Conservation (phyloP, 2,797 vertebrate genomes). For the Clarias laeviceps region DNA sequence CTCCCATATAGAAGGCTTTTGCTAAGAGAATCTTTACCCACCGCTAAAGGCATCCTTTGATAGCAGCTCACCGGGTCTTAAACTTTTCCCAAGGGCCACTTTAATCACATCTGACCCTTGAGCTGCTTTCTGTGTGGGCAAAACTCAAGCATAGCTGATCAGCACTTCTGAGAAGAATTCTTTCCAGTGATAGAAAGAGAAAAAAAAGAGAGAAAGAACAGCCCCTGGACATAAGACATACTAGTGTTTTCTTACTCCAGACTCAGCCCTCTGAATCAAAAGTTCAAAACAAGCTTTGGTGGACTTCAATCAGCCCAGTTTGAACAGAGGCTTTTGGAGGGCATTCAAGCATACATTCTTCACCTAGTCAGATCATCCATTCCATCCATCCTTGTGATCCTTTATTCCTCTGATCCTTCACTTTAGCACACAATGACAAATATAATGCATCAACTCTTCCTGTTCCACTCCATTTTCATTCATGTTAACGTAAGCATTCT, state of each 20-base stretch:
- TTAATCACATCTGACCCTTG: conserved; percentile 49
- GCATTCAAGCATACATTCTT: conserved; percentile 53
- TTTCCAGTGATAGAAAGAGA: conserved; percentile 36
- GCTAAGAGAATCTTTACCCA: conserved; percentile 21
- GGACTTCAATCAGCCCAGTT: conserved; percentile 51
- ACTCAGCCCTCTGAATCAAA: conserved; percentile 58
- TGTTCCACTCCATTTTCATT: conserved; percentile 54
- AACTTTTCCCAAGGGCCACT: conserved; percentile 32
- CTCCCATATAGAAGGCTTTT: conserved; percentile 25
- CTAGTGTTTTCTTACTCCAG: conserved; percentile 44
- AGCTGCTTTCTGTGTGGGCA: conserved; percentile 42
- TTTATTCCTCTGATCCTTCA: conserved; percentile 40
- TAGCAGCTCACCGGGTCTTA: conserved; percentile 40
- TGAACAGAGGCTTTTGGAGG: conserved; percentile 53
- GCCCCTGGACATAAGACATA: conserved; percentile 8
- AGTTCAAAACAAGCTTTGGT: conserved; percentile 53
- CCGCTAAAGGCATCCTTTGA: conserved; percentile 35
- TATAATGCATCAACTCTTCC: conserved; percentile 50
- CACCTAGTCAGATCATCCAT: conserved; percentile 52
- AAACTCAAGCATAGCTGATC: conserved; percentile 42
- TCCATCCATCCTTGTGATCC: conserved; percentile 36
- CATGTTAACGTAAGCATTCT: conserved; percentile 43
- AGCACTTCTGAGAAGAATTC: conserved; percentile 51
- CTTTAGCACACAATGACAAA: conserved; percentile 43
- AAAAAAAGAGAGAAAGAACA: conserved; percentile 24